Base-by-base conservation (phyloP, 2,888 invertebrate genomes). In the Rotaria socialis region DNA sequence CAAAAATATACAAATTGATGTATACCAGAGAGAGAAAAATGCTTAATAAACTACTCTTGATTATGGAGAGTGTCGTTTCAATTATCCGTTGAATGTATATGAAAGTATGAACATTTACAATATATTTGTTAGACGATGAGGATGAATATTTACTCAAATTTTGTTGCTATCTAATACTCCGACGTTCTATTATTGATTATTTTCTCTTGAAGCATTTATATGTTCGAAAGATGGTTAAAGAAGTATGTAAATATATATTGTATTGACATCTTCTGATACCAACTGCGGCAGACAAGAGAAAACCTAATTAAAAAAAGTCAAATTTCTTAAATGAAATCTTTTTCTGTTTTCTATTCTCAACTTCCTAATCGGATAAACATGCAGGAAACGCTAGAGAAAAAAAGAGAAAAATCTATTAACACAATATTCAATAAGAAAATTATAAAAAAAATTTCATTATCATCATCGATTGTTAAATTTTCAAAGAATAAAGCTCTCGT, bases 331-430 rank as follows among this genome's bases (percentile, higher is more conserved):
- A 67, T 35, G 35, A 67, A 67, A 56, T 6, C 19, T 67, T 67
- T 67, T 67, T 35, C 67, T 27, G 6, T 56, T 24, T 19, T 67
- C 19, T 16, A 67, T 67, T 67, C 67, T 67, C 35, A 7, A 67
- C 35, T 67, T 67, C 19, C 67, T 67, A 67, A 67, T 67, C 35
- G 67, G 35, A 67, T 67, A 67, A 67, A 67, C 16, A 67, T 67
- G 35, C 67, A 35, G 67, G 67, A 67, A 67, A 67, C 35, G 67
- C 35, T 2, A 35, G 35, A 35, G 35, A 35, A 35, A 27, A 60
- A 41, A 67, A 67, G 19, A 67, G 35, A 67, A 41, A 67, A 67
- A 67, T 67, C 19, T 67, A 67, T 67, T 35, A 35, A 35, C 11
- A 67, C 27, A 67, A 67, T 67, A 35, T 27, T 67, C 67, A 41